phyloP scores from a whole-genome alignment of 2,797 vertebrate species.

The Enteromius paludinosus region DNA sequence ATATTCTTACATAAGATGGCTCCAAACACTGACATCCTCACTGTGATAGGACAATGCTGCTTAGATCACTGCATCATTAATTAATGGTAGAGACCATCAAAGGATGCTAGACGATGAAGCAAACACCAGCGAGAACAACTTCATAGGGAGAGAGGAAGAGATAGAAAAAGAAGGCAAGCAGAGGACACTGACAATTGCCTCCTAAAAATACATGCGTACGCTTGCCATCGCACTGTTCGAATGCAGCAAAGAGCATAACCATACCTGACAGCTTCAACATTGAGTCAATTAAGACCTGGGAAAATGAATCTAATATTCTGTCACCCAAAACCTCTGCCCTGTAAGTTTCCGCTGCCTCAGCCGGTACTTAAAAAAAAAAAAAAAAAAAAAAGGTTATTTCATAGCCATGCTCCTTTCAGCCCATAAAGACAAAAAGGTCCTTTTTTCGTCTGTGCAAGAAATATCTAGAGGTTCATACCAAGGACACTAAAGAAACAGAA shows the following conservation, averaged over 20 bases:
- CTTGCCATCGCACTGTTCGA: conserved; percentile 53
- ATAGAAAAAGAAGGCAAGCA: neutral
- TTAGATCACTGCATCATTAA: conserved; percentile 58
- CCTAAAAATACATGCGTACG: conserved; percentile 70
- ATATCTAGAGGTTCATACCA: conserved; percentile 7
- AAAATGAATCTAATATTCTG: conserved; percentile 77
- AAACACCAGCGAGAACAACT: conserved; percentile 45
- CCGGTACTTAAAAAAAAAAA: conserved; percentile 36
- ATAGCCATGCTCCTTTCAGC: neutral
- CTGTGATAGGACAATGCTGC: conserved; percentile 68
- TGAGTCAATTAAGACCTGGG: conserved; percentile 78
- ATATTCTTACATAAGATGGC: conserved; percentile 46
- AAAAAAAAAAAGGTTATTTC: neutral
- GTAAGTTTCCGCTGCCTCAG: conserved; percentile 69
- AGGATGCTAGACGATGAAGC: conserved; percentile 59
- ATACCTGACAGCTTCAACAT: conserved; percentile 79
- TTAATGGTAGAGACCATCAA: conserved; percentile 59
- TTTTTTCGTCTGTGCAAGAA: neutral
- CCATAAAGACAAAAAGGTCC: neutral
- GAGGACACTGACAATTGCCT: conserved; percentile 59
- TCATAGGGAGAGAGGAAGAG: neutral
- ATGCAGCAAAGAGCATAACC: conserved; percentile 73
- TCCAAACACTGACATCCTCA: conserved; percentile 65
- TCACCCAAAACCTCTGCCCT: conserved; percentile 75
- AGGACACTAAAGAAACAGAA: conserved; percentile 21